Evolutionary conservation across 2,797 vertebrate genomes (phyloP).

Genomic region (Lagocephalus sceleratus): DNA sequence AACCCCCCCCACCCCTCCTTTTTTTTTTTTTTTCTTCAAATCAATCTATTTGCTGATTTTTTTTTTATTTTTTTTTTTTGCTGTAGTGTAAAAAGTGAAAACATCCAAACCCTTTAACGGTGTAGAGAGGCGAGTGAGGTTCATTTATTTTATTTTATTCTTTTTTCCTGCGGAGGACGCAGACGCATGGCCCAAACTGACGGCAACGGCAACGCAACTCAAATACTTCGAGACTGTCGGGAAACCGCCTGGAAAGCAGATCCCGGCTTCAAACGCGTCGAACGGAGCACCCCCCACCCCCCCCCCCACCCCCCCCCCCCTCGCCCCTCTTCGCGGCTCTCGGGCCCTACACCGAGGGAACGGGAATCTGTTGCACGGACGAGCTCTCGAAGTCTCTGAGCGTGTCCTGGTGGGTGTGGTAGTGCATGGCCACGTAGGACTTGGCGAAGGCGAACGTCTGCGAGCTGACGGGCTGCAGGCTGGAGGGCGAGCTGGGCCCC

Average conservation of each 20-base stretch:
- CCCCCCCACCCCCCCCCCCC: too few species aligned
- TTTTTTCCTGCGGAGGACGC: conserved; percentile 58
- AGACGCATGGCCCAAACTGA: conserved; percentile 28
- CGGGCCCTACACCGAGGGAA: conserved; percentile 84
- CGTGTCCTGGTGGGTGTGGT: conserved; percentile 81
- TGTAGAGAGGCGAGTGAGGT: conserved; percentile 66
- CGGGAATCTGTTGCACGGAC: conserved; percentile 84
- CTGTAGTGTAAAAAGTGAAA: not conserved
- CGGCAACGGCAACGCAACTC: too few species aligned
- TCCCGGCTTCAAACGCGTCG: too few species aligned
- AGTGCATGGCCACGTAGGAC: conserved; percentile 88
- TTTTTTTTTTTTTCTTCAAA: too few species aligned
- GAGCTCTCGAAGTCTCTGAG: conserved; percentile 83
- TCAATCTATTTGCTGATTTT: too few species aligned
- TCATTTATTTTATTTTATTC: conserved; percentile 72
- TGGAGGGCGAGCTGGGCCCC: conserved; percentile 80
- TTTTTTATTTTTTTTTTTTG: too few species aligned
- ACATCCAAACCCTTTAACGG: conserved; percentile 74
- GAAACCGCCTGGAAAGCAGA: too few species aligned
- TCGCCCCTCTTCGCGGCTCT: conserved; percentile 1
- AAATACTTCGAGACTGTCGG: too few species aligned
- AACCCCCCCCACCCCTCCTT: too few species aligned
- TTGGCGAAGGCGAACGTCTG: conserved; percentile 85
- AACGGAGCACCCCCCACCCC: too few species aligned
- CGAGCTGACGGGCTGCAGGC: conserved; percentile 81